These are phyloP conservation scores for Flexamia atlantica DNA, from an alignment of 2,888 invertebrate species.

Conservation along the genomic window DNA sequence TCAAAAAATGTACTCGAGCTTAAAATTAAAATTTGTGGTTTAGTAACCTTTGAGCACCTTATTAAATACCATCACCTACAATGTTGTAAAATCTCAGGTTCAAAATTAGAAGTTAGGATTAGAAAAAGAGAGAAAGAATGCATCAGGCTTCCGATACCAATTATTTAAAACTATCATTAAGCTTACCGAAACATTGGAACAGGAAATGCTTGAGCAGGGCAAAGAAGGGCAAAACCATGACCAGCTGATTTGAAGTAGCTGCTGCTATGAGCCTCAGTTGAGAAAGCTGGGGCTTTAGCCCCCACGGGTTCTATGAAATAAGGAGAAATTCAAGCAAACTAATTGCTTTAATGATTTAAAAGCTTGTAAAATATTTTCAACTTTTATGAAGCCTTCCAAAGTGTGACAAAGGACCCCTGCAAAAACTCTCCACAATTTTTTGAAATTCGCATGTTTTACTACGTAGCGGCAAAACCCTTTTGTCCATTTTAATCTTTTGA, in stretches of 20 bases:
- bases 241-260: constrained; percentile 78
- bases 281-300: constrained; percentile 71
- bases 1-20: no score
- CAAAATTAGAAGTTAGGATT: no score
- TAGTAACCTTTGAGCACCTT: no score
- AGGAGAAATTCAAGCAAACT: background rate
- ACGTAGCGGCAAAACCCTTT: no score
- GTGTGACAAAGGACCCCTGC: constrained; percentile 14
- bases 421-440: background rate
- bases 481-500: no score
- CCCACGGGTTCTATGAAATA: constrained; percentile 72
- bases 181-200: constrained; percentile 78
- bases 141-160: no score
- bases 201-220: constrained; percentile 75
- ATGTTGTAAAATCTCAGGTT: no score
- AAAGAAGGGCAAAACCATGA: constrained; percentile 77
- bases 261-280: constrained; percentile 72
- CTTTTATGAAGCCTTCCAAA: background rate
- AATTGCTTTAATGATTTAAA: background rate
- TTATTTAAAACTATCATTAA: no score
- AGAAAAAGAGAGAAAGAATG: no score
- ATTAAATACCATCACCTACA: no score
- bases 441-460: background rate
- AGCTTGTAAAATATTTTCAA: background rate
- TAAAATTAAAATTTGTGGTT: no score